A percentile compares a stretch with the other conserved stretches of the same genome.
phyloP scores from a whole-genome alignment of 2,113 vertebrate species.

The Otocyon megalotis region DNA sequence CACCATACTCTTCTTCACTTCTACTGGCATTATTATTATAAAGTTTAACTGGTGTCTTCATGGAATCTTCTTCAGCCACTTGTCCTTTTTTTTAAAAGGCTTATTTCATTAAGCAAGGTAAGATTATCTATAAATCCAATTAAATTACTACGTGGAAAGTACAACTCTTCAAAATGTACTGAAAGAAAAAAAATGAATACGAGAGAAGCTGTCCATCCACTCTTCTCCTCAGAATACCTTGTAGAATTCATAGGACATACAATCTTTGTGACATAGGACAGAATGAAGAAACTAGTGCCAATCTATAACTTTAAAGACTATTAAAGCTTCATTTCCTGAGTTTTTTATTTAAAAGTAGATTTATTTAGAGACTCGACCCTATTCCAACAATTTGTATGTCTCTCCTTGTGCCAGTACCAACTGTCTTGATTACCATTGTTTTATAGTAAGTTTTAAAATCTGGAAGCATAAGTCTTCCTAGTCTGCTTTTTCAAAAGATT shows the following conservation, averaged over 20 bases:
- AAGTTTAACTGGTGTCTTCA: background rate
- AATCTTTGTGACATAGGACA: background rate
- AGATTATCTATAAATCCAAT: slow-evolving; percentile 4
- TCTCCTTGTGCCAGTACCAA: background rate
- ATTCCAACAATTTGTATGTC: background rate
- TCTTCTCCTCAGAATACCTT: background rate
- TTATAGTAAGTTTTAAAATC: background rate
- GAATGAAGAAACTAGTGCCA: background rate
- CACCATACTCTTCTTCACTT: background rate
- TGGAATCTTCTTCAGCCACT: background rate
- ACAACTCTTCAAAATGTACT: background rate
- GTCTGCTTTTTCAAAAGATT: background rate
- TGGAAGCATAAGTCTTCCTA: background rate
- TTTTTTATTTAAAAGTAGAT: background rate
- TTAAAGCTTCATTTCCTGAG: background rate
- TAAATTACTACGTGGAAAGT: background rate
- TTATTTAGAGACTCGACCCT: background rate
- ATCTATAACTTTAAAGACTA: background rate
- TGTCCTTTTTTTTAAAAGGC: slow-evolving; percentile 39
- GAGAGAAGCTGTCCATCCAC: too few species aligned
- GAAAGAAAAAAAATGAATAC: background rate
- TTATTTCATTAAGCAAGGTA: slow-evolving; percentile 33
- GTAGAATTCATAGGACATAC: background rate
- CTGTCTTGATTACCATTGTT: background rate
- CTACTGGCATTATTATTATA: background rate